Base-by-base conservation (phyloP, 2,888 invertebrate species). In the Ernsta delagoae region DNA sequence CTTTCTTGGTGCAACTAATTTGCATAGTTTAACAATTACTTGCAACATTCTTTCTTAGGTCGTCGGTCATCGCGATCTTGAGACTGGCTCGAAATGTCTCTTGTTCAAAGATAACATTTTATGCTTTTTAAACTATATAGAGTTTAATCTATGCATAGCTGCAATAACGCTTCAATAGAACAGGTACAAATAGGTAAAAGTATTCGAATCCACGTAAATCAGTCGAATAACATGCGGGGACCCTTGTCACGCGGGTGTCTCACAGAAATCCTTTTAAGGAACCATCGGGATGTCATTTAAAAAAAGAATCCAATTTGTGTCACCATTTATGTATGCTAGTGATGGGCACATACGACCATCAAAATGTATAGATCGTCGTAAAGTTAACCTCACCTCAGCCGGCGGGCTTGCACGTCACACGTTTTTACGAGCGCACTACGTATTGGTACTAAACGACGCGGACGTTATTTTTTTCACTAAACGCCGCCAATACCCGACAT, bases 1-100 rank as follows among this genome's bases (percentile, higher is more conserved):
- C n/a, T n/a, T n/a, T n/a, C n/a, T n/a, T n/a, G n/a, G n/a, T n/a
- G 73, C 73, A 62, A 73, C 76, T 81, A 82, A 90, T 91, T 91
- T 90, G 86, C 91, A 91, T 90, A 88, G 76, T 86, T 88, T 83
- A 86, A 89, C 89, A 86, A 90, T 90, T 88, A 87, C 88, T 78
- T 79, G 82, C 78, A 78, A 83, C 88, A 88, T 90, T 89, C 88
- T 88, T 89, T 83, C 81, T 79, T 76, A 75, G 77, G 70, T 73
- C 72, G 74, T 74, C 70, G 71, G 71, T 76, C 79, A 69, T 81
- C 81, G 77, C 75, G 81, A 82, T 81, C 71, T 67, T 12, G 53
- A 31, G 36, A 43, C 53, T 45, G 59, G 54, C 66, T 68, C 41
- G 56, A 57, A 68, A 68, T 68, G 68, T 62, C 56, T 57, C 57